Evolutionary conservation across 2,888 invertebrate genomes (phyloP).

Genomic region (Bedellia somnulentella): DNA sequence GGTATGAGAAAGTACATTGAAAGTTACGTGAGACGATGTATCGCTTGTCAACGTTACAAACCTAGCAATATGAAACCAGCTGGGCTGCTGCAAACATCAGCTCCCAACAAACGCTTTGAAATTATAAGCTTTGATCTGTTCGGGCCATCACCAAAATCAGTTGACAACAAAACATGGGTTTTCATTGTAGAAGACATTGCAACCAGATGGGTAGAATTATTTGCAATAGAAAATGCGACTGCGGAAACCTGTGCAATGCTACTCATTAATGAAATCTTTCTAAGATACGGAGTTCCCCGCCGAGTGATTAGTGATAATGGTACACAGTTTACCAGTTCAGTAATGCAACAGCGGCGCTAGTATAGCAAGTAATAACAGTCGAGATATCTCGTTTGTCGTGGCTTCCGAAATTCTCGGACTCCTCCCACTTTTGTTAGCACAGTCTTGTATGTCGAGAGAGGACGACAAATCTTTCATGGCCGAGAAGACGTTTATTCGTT

Average conservation of each 20-base stretch:
- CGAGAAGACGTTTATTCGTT: too few species aligned
- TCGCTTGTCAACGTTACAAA: conserved; percentile 20
- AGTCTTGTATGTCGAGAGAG: too few species aligned
- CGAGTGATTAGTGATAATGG: conserved; percentile 23
- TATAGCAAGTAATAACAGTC: too few species aligned
- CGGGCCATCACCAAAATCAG: conserved; percentile 11
- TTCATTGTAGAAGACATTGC: conserved; percentile 14
- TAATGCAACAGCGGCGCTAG: conserved; percentile 25
- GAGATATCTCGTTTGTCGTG: too few species aligned
- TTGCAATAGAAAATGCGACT: conserved; percentile 12
- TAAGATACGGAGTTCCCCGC: conserved; percentile 19
- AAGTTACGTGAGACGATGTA: conserved; percentile 14
- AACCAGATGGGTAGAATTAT: conserved; percentile 14
- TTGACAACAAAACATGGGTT: conserved; percentile 10
- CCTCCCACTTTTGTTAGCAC: too few species aligned
- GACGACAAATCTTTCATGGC: too few species aligned
- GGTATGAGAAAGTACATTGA: conserved; percentile 15
- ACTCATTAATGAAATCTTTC: conserved; percentile 19
- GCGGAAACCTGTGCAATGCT: conserved; percentile 14
- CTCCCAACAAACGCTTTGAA: conserved; percentile 14
- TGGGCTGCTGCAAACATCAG: conserved; percentile 17
- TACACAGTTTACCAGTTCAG: conserved; percentile 17
- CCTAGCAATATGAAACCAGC: conserved; percentile 18
- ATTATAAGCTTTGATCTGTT: conserved; percentile 19
- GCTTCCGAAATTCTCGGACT: too few species aligned